These are phyloP conservation scores for Tetramorium parvispinum DNA, from an alignment of 1,140 invertebrate genomes.

Conservation along the genomic window DNA sequence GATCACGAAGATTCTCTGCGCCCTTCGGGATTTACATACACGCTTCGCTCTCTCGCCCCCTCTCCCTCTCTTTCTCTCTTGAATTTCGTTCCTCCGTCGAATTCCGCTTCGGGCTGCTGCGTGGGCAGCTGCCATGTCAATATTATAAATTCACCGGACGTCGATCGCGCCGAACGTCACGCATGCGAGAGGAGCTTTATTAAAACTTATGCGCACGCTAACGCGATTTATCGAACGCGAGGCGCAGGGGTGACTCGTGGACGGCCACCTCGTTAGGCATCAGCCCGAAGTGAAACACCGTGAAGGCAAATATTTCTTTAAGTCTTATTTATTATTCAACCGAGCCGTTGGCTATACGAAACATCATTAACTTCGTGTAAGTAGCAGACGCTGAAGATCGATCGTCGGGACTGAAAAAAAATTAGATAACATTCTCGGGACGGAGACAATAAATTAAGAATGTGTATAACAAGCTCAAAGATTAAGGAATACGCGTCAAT, in stretches of 20 bases:
- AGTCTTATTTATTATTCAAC: constrained; percentile 60
- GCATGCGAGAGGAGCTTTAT: constrained; percentile 61
- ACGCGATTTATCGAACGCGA: constrained; percentile 63
- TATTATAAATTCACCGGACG: constrained; percentile 71
- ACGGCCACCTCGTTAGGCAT: constrained; percentile 58
- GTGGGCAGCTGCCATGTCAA: constrained; percentile 70
- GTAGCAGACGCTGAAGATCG: constrained; percentile 35
- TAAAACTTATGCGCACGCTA: constrained; percentile 60
- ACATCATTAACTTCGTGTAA: constrained; percentile 59
- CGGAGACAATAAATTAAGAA: constrained; percentile 23
- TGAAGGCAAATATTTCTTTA: constrained; percentile 62
- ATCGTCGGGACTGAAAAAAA: constrained; percentile 31
- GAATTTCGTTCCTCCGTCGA: constrained; percentile 36
- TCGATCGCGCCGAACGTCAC: constrained; percentile 56
- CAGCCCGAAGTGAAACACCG: constrained; percentile 53
- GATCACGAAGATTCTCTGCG: constrained; percentile 62
- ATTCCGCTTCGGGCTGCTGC: constrained; percentile 40
- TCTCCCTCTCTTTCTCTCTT: constrained; percentile 16
- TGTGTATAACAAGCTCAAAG: constrained; percentile 5
- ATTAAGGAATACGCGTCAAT: not conserved
- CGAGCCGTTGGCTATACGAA: constrained; percentile 39
- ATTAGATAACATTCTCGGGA: constrained; percentile 18
- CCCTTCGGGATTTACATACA: constrained; percentile 69
- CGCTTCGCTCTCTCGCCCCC: constrained; percentile 9
- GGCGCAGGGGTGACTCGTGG: constrained; percentile 55